phyloP scores from a whole-genome alignment of 2,113 vertebrate species.

The Chaenocephalus aceratus region DNA sequence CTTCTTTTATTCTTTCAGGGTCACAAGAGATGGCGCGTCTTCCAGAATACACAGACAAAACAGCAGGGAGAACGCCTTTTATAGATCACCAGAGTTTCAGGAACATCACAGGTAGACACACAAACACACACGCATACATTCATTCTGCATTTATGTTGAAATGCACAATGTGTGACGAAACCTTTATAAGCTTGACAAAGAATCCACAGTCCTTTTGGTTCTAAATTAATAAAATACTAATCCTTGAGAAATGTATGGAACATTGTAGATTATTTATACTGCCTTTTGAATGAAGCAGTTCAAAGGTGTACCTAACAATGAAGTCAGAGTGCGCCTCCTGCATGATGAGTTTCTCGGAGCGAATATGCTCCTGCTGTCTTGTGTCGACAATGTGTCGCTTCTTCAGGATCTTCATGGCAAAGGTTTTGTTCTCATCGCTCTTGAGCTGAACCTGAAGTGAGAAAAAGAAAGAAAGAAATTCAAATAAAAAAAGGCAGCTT shows the following conservation, averaged over 20 bases:
- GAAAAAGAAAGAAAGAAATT: slow-evolving; percentile 6
- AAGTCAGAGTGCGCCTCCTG: slow-evolving; percentile 98
- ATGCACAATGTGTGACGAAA: not conserved
- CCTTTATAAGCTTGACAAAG: not conserved
- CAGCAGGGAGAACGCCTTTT: not conserved
- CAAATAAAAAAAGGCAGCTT: not conserved
- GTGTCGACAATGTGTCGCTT: slow-evolving; percentile 98
- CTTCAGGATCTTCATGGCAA: slow-evolving; percentile 99
- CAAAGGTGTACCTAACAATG: slow-evolving; percentile 91
- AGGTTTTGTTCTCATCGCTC: slow-evolving; percentile 96
- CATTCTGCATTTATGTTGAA: not conserved
- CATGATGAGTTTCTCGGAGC: slow-evolving; percentile 99
- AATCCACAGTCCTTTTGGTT: not conserved
- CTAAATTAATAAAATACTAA: slow-evolving; percentile 1
- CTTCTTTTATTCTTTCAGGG: not conserved
- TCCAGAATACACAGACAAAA: not conserved
- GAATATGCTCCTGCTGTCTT: slow-evolving; percentile 97
- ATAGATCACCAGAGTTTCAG: not conserved
- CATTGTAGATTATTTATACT: not conserved
- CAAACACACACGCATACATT: not conserved
- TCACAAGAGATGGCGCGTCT: not conserved
- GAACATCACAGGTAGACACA: not conserved
- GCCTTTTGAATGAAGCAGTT: not conserved
- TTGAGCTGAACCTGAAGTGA: slow-evolving; percentile 93
- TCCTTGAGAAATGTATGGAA: not conserved